phyloP scores from a whole-genome alignment of 2,888 invertebrate genomes.

The Ferdinandea cuprea region DNA sequence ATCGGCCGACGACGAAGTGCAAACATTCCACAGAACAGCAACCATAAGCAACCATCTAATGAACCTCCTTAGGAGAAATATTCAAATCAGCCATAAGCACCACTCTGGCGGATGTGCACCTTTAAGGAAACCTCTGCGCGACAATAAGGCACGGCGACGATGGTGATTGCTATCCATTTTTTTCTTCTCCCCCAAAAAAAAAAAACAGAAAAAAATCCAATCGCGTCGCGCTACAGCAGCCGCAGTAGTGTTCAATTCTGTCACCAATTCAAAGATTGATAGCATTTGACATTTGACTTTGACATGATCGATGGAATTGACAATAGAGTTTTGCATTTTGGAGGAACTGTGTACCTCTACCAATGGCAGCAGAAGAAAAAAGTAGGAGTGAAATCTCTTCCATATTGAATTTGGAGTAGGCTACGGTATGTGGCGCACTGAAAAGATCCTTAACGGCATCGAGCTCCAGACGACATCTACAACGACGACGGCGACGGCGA shows the following conservation, averaged over 20 bases:
- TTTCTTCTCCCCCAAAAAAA: constrained; percentile 1
- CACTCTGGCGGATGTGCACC: constrained; percentile 15
- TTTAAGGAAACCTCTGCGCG: constrained; percentile 37
- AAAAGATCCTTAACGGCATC: constrained; percentile 40
- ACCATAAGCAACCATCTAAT: background rate
- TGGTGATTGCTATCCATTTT: constrained; percentile 41
- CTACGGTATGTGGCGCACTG: constrained; percentile 17
- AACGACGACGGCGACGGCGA: too few relatives aligned
- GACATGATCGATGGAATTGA: constrained; percentile 73
- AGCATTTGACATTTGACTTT: constrained; percentile 75
- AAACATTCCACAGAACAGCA: constrained; percentile 21
- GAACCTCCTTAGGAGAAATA: constrained; percentile 14
- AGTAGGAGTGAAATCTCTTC: constrained; percentile 32
- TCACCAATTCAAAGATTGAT: constrained; percentile 72
- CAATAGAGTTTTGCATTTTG: constrained; percentile 68
- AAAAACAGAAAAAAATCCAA: background rate
- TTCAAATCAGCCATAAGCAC: constrained; percentile 49
- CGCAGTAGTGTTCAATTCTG: constrained; percentile 43
- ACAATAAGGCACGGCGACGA: constrained; percentile 41
- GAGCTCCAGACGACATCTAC: constrained; percentile 34
- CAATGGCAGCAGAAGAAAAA: background rate
- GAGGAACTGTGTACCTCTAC: background rate
- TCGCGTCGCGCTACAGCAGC: constrained; percentile 17
- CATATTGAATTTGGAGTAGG: constrained; percentile 54
- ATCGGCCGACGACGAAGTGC: constrained; percentile 38